phyloP scores from a whole-genome alignment of 2,113 vertebrate species.

The Butastur rufipennis region DNA sequence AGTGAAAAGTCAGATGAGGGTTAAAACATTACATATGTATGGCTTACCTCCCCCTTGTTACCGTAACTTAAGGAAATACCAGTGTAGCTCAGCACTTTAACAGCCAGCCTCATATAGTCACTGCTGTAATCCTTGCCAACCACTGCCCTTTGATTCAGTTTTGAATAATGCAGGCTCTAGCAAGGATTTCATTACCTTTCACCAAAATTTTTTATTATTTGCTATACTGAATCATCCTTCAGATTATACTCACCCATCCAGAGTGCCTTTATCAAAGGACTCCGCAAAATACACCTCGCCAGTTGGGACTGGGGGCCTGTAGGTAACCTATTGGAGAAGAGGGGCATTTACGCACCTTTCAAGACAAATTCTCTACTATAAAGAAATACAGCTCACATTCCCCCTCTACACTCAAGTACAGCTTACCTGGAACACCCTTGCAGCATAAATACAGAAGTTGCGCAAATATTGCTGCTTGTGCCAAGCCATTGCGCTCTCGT shows the following conservation, averaged over 20 bases:
- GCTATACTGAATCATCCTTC: background rate
- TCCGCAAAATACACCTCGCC: conserved; percentile 92
- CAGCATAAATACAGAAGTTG: background rate
- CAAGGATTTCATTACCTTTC: background rate
- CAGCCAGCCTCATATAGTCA: background rate
- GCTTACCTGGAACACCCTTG: background rate
- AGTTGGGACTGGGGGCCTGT: conserved; percentile 89
- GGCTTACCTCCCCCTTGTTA: background rate
- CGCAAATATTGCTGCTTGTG: background rate
- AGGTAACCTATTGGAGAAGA: conserved; percentile 82
- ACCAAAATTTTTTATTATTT: background rate
- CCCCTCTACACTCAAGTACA: background rate
- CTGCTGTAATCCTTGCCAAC: background rate
- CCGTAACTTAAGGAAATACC: background rate
- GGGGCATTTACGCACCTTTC: background rate
- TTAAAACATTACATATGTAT: background rate
- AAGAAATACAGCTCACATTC: background rate
- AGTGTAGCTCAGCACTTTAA: background rate
- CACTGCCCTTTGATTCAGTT: background rate
- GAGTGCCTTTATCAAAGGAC: conserved; percentile 91
- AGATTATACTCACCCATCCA: conserved; percentile 84
- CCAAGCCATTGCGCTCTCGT: background rate
- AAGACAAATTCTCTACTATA: background rate
- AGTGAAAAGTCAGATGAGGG: background rate
- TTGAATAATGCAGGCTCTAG: background rate